These are phyloP conservation scores for Mormyrus lacerda DNA, from an alignment of 2,113 vertebrate species.

Conservation along the genomic window DNA sequence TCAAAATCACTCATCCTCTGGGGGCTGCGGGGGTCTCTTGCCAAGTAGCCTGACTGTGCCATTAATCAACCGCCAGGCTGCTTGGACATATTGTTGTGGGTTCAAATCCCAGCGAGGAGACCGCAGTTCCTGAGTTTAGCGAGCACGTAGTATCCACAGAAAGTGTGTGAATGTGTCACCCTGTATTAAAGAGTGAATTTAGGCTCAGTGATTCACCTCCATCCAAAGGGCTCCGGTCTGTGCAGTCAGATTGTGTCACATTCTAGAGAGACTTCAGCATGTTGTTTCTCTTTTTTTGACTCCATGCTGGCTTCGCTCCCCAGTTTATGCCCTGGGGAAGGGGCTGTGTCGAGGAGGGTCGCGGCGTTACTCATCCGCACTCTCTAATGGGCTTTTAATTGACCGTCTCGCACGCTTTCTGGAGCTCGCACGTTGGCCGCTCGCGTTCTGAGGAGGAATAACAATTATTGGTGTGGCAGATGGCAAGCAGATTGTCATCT, in stretches of 20 bases:
- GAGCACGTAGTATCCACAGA: background rate
- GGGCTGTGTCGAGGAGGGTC: no score
- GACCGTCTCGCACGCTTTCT: background rate
- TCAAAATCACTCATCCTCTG: background rate
- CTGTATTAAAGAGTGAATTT: background rate
- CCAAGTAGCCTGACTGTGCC: background rate
- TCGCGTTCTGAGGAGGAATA: background rate
- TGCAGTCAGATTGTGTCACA: background rate
- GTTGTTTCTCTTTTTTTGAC: background rate
- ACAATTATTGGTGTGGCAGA: conserved; percentile 9
- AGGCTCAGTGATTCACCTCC: background rate
- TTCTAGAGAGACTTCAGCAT: background rate
- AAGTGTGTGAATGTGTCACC: background rate
- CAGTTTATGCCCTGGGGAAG: background rate
- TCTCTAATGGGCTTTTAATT: conserved; percentile 4
- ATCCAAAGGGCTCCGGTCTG: background rate
- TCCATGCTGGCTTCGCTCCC: background rate
- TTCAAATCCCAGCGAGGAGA: background rate
- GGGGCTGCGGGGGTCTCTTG: background rate
- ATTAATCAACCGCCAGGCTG: background rate
- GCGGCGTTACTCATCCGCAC: background rate
- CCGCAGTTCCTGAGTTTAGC: background rate
- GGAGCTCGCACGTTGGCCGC: background rate
- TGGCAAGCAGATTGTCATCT: conserved; percentile 11
- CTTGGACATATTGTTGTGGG: background rate